Evolutionary conservation across 2,888 invertebrate genomes (phyloP), one percentile per base, ranked within the genome.

Genomic region (Apamea epomidion): DNA sequence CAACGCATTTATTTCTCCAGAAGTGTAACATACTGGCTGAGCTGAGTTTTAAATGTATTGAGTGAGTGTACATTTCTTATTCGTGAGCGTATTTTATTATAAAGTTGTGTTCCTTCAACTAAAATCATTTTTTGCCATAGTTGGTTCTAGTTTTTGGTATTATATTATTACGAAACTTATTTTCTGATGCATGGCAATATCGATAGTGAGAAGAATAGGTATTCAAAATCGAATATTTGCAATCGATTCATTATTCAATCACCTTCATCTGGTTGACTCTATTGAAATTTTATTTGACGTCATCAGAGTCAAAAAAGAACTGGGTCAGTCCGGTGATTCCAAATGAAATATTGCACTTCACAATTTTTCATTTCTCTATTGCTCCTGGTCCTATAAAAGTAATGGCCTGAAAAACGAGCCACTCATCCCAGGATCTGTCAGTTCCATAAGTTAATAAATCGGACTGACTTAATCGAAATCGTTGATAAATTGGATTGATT

Each of bases 361-460:
- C 65, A 72, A 68, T 75, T 83, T 76, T 83, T 76, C 80, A 75
- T 77, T 51, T 82, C 16, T 62, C 25, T 71, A 37, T 54, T 45
- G 32, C 48, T 72, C 48, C 78, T 64, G 67, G 18, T 76, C n/a
- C 81, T 65, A 54, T 78, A 74, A 80, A 87, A 86, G 71, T 84
- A 84, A 88, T 88, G 80, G 80, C 18, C 51, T 70, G 80, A 84
- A 86, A 78, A 78, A 88, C 77, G 78, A 74, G 70, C 79, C 84
- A 78, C 84, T 89, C 74, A 74, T 76, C 78, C 65, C 68, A 25
- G 67, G 5, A 72, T 45, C 84, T 87, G 89, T 86, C 88, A 86
- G 73, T 14, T 54, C 60, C 88, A 88, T 69, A 42, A 70, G 48
- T 72, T 67, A 81, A 89, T 88, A 88, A 86, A 88, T 89, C 78